Evolutionary conservation across 2,113 vertebrate genomes (phyloP).

Genomic region (Scytalopus superciliaris): DNA sequence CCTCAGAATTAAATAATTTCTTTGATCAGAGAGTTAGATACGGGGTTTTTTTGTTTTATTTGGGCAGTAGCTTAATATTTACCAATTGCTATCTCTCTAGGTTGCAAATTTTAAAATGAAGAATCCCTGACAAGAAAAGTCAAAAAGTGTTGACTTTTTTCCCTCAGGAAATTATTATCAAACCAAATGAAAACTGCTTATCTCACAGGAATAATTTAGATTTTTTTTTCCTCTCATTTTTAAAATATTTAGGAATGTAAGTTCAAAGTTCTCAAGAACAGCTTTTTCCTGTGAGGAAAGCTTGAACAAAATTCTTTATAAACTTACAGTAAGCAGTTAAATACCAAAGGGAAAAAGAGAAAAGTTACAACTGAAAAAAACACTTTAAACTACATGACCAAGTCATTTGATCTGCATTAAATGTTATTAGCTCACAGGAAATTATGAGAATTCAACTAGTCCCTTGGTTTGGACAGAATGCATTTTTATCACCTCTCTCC

Average conservation of each 20-base stretch:
- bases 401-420: neutral
- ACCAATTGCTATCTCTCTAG: neutral
- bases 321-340: neutral
- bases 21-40: neutral
- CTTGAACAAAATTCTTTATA: neutral
- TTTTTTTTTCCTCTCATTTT: neutral
- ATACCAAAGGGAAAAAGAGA: neutral
- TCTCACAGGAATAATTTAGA: neutral
- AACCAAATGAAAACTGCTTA: accelerated
- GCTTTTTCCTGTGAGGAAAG: neutral
- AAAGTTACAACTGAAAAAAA: neutral
- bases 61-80: neutral
- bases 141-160: neutral
- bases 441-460: neutral
- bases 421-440: neutral
- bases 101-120: neutral
- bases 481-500: neutral
- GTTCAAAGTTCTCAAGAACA: neutral
- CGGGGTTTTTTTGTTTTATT: neutral
- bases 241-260: neutral
- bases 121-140: neutral
- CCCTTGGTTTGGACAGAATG: neutral
- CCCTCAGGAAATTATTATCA: neutral
- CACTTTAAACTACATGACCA: neutral
- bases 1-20: neutral